Evolutionary conservation across 2,113 vertebrate species (phyloP), one percentile per base, ranked within the genome.

Genomic region (Electrona antarctica): DNA sequence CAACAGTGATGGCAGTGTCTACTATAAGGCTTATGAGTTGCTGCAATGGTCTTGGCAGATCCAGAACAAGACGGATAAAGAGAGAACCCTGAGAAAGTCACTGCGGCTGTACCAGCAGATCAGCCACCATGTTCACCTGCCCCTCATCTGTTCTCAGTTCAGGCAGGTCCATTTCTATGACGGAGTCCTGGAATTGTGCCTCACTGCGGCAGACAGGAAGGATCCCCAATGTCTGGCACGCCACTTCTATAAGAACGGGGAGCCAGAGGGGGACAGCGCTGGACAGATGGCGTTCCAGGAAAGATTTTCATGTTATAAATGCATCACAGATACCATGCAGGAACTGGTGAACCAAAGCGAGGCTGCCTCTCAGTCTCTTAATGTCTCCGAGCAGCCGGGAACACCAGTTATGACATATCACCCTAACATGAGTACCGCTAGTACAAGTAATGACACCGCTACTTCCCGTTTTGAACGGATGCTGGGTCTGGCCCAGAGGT

Each of bases 11-110:
- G 98, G 99, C 89, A 96, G 94, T 7, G 74, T 97, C 63, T 99
- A 97, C 91, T 98, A 97, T 15, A 99, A 99, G 95, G 97, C 97
- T 79, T 98, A 99, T 89, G 97, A 99, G 86, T 85, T 99, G 73
- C 94, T 99, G 67, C 98, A 99, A 86, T 88, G 92, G 45, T 96
- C 98, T 21, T 94, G 96, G 78, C 97, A 97, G 91, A 89, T 97
- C 83, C 96, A 97, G 85, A 97, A 83, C 84, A 98, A 97, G 84
- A 49, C 46, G 0, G 97, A 99, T 71, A 97, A 96, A 78, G 97
- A 98, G 77, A 93, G 93, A 66, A 96, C 94, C 56, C 87, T 99
- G 62, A 93, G 93, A 64, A 97, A 99, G 73, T 98, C 97, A 1
- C 88, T 99, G 47, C 95, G 88, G 6, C 95, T 98, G 13, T 99